Base-by-base conservation (phyloP, 2,888 invertebrate species). In the Nomada lathburiana region DNA sequence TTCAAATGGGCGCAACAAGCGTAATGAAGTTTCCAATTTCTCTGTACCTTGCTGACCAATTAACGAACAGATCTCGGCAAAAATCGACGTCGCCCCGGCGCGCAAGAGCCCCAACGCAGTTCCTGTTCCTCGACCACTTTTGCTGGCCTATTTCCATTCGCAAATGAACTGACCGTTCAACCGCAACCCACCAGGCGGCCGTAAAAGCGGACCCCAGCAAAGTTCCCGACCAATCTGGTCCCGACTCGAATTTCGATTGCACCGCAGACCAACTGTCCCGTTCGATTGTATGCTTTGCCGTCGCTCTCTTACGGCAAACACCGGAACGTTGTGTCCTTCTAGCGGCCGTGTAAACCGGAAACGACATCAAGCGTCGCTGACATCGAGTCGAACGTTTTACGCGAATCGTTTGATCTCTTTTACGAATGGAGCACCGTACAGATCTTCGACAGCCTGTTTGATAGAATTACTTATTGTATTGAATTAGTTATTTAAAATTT, bases 251-350 rank as follows among this genome's bases (percentile, higher is more conserved):
- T 83, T 83, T 82, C 72, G 75, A 82, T 76, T 83, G 72, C 73
- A 60, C 69, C 72, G 36, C 82, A 67, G 64, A 74, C 44, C 63
- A 42, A 76, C 73, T 50, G 55, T 73, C 44, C 69, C 64, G 59
- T 76, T 82, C 73, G 82, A 83, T 83, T 83, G 82, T 82, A 64
- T 70, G 62, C 67, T 82, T 81, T 70, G 70, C 59, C 55, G 23
- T 7, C 16, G 36, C 62, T 68, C 63, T 76, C 77, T 78, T 76
- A 71, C 36, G 42, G 52, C 74, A 72, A 80, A 80, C 80, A 80
- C 26, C 18, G 63, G 72, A 20, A 50, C 36, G 26, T 64, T 7
- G 7, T 18, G 59, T 44, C 55, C 26, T 26, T 68, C 63, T 64
- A 53, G 26, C 57, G 26, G 53, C 50, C 69, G 53, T 50, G 59